A percentile compares a stretch with the other conserved stretches of the same genome.
Conservation (phyloP, 1,140 invertebrate genomes). For the Leptonema lineaticorne region DNA sequence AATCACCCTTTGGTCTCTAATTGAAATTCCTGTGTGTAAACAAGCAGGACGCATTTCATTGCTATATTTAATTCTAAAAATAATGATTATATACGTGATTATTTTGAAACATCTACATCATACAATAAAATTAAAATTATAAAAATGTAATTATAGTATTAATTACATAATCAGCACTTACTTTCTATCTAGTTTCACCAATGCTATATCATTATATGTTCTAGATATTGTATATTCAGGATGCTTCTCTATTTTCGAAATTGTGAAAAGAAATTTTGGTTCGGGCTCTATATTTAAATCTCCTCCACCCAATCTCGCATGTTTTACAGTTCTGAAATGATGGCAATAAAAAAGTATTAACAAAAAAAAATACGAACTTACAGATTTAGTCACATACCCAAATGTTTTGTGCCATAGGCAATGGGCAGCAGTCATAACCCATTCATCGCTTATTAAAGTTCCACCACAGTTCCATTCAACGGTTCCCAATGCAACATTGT, state of each 20-base stretch:
- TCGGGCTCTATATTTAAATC: neutral
- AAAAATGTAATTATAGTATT: neutral
- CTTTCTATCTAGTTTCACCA: constrained; percentile 44
- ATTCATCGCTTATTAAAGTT: constrained; percentile 44
- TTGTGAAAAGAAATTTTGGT: constrained; percentile 10
- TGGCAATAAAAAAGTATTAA: too few species aligned
- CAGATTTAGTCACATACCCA: neutral
- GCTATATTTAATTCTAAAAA: constrained; percentile 29
- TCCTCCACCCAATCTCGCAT: constrained; percentile 23
- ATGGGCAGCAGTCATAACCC: constrained; percentile 45
- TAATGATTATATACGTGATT: neutral
- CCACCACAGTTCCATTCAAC: constrained; percentile 41
- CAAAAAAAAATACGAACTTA: too few species aligned
- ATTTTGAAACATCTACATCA: too few species aligned
- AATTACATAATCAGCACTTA: constrained; percentile 19
- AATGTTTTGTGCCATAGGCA: constrained; percentile 28
- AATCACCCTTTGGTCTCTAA: constrained; percentile 14
- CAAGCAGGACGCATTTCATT: constrained; percentile 37
- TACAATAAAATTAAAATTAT: neutral
- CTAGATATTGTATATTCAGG: constrained; percentile 35
- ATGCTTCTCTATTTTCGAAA: constrained; percentile 12
- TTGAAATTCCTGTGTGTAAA: constrained; percentile 30
- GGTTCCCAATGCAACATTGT: neutral
- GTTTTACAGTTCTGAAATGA: too few species aligned
- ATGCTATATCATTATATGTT: constrained; percentile 47